Conservation (phyloP, 2,888 invertebrate genomes). For the Melanchra persicariae region DNA sequence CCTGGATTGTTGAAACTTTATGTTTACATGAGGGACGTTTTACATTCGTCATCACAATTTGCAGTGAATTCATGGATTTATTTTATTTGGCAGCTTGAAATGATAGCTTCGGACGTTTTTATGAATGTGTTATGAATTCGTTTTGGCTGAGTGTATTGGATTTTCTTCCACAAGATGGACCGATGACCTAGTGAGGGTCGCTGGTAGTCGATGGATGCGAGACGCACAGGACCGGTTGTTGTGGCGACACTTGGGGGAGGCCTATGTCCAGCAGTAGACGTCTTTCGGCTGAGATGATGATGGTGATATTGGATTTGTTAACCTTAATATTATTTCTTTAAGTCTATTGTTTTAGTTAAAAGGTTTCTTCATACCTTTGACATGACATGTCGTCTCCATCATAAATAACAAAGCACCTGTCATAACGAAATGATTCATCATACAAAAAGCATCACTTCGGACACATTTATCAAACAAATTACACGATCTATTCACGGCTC, state of each 20-base stretch:
- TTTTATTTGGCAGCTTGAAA: slow-evolving; percentile 17
- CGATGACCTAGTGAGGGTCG: too few species aligned
- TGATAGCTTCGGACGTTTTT: slow-evolving; percentile 5
- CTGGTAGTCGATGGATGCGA: too few species aligned
- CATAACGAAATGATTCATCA: slow-evolving; percentile 33
- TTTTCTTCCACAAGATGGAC: too few species aligned
- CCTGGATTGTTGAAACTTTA: slow-evolving; percentile 39
- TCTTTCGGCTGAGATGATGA: too few species aligned
- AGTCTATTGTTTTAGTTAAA: slow-evolving; percentile 4
- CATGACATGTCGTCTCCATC: background rate
- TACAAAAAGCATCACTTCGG: slow-evolving; percentile 28
- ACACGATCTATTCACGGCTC: slow-evolving; percentile 54
- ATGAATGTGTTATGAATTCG: background rate
- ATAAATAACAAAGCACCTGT: slow-evolving; percentile 15
- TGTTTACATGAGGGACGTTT: slow-evolving; percentile 35
- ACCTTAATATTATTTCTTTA: background rate
- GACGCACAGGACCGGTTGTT: too few species aligned
- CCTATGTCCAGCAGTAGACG: too few species aligned
- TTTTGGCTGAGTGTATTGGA: too few species aligned
- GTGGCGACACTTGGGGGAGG: too few species aligned
- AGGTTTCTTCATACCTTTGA: background rate
- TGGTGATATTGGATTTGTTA: too few species aligned
- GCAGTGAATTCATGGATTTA: slow-evolving; percentile 27
- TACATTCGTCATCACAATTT: slow-evolving; percentile 24
- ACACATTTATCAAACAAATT: slow-evolving; percentile 63